Base-by-base conservation (phyloP, 2,888 invertebrate species). In the Thumatha senex region DNA sequence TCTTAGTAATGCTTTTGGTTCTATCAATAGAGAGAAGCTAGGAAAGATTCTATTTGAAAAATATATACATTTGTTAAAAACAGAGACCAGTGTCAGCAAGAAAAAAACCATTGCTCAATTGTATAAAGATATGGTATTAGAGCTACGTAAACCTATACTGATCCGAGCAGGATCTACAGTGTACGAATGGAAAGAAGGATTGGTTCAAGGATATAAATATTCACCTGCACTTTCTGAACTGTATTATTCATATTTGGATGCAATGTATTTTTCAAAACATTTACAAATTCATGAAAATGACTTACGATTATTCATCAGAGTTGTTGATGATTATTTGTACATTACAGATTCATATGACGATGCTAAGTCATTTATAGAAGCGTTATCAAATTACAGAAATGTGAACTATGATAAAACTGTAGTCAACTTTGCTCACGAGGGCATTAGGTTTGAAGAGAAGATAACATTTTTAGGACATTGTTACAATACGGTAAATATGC, bases 251-350 rank as follows among this genome's bases (percentile, higher is more conserved):
- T 67, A 84, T 67, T 67, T 89, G 56, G 92, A 92, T 73, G 65
- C 81, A 46, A 46, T 72, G 29, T 84, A 86, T 62, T 85, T 90
- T 58, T 49, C 69, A 0, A 60, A 84, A 5, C 78, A 82, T 54
- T 29, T 82, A 1, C 60, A 67, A 46, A 61, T 53, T 7, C 42
- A 63, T 14, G 60, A 72, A 35, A 54, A 73, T 53, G 56, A 72
- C 49, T 54, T 89, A 0, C 82, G 76, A 62, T 58, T 90, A 11
- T 89, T 92, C 61, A 70, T 74, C 7, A 74, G 92, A 74, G 80
- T 87, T 55, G 92, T 92, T 4, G 92, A 92, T 71, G 92, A 92
- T 63, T 92, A 92, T 63, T 72, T 92, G 35, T 92, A 86, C 56
- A 74, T 92, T 1, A 90, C 90, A 34, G 81, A 89, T 35, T 80